Conservation (phyloP, 2,888 invertebrate genomes). For the Lasiommata megera region DNA sequence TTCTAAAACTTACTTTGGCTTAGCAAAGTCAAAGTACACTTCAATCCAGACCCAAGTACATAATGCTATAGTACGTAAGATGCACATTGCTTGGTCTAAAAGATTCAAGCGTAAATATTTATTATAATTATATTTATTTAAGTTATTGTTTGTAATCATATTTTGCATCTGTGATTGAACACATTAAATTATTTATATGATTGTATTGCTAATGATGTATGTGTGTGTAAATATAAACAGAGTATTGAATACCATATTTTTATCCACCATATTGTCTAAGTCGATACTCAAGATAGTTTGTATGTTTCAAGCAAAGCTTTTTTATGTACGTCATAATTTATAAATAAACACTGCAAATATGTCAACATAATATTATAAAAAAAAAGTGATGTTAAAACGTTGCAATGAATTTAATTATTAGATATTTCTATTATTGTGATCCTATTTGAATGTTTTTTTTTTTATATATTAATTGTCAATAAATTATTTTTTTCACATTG, state of each 20-base stretch:
- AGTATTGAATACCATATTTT: not conserved
- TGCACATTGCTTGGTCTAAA: too few relatives aligned
- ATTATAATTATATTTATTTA: too few relatives aligned
- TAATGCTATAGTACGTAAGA: too few relatives aligned
- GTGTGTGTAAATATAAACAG: too few relatives aligned
- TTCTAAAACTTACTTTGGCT: too few relatives aligned
- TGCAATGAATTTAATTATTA: conserved; percentile 11
- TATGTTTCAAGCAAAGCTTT: too few relatives aligned
- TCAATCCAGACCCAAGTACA: too few relatives aligned
- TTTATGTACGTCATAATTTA: too few relatives aligned
- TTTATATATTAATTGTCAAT: conserved; percentile 40
- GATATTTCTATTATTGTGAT: conserved; percentile 34
- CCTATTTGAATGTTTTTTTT: conserved; percentile 30
- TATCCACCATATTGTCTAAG: not conserved
- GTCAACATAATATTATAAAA: conserved; percentile 8
- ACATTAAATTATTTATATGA: not conserved
- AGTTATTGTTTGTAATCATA: not conserved
- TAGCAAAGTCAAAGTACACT: too few relatives aligned
- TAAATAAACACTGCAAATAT: too few relatives aligned
- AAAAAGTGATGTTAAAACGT: conserved; percentile 24
- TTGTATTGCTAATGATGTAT: too few relatives aligned
- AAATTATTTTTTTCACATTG: conserved; percentile 43
- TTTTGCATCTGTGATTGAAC: conserved; percentile 3
- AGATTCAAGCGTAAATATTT: not conserved
- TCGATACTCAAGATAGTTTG: too few relatives aligned